A percentile compares a stretch with the other conserved stretches of the same genome.
Evolutionary conservation across 2,797 vertebrate genomes (phyloP).

Genomic region (Leptoclinus maculatus): DNA sequence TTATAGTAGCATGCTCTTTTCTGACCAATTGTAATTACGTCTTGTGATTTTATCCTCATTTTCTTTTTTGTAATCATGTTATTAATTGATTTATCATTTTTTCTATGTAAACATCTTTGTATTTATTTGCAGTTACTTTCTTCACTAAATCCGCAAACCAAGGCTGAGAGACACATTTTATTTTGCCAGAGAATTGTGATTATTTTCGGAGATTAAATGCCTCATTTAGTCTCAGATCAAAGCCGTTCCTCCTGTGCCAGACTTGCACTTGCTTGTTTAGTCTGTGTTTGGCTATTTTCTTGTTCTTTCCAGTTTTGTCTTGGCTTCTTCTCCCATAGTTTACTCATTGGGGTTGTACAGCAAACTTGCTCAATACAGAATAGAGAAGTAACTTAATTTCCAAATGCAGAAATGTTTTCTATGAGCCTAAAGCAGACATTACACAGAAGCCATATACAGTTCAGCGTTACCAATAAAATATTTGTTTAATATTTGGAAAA

Average conservation of each 20-base stretch:
- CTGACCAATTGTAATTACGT: background rate
- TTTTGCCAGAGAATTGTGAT: constrained; percentile 27
- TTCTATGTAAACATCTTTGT: background rate
- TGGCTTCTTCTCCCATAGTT: constrained; percentile 1
- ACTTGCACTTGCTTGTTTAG: constrained; percentile 23
- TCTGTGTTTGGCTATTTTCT: constrained; percentile 26
- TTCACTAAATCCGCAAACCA: constrained; percentile 3
- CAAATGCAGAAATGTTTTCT: background rate
- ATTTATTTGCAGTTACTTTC: constrained; percentile 1
- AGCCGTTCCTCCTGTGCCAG: constrained; percentile 33
- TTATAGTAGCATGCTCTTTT: background rate
- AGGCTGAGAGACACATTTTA: constrained; percentile 2
- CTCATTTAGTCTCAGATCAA: constrained; percentile 35
- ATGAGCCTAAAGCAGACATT: background rate
- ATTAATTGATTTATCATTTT: background rate
- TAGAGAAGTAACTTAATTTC: background rate
- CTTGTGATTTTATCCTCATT: background rate
- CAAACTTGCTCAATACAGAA: background rate
- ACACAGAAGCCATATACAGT: background rate
- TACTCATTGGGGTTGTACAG: background rate
- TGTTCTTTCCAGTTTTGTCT: constrained; percentile 15
- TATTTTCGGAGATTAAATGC: constrained; percentile 42
- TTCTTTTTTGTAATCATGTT: background rate
- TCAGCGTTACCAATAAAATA: background rate
- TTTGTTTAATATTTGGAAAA: background rate